Conservation (phyloP, 2,113 vertebrate genomes). For the Gobiocypris rarus region DNA sequence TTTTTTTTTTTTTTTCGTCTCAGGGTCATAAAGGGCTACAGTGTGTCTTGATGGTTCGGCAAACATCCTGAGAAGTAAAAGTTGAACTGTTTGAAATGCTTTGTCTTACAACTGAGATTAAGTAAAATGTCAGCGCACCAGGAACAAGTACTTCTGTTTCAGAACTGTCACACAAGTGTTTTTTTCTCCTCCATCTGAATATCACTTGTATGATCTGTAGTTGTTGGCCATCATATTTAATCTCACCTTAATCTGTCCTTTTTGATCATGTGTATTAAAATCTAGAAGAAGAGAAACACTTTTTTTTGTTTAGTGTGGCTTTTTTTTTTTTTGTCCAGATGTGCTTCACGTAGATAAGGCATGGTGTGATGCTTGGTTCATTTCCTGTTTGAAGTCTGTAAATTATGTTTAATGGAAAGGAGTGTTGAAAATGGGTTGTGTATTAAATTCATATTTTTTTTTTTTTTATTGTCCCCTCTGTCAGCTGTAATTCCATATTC, state of each 20-base stretch:
- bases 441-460: neutral
- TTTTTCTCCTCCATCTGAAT: neutral
- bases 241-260: neutral
- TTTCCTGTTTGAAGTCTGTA: slow-evolving; percentile 21
- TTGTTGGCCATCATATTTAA: neutral
- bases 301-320: neutral
- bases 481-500: slow-evolving; percentile 51
- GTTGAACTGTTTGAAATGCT: neutral
- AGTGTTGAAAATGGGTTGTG: slow-evolving; percentile 10
- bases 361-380: slow-evolving; percentile 12
- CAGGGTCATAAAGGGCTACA: slow-evolving; percentile 61
- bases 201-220: neutral
- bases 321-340: slow-evolving; percentile 25
- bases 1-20: slow-evolving; percentile 20
- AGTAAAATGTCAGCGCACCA: neutral
- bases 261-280: neutral
- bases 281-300: neutral
- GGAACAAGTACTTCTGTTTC: neutral
- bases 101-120: neutral
- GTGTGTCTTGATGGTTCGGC: slow-evolving; percentile 3
- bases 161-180: no score
- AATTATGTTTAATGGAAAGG: neutral
- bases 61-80: neutral
- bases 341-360: slow-evolving; percentile 11
- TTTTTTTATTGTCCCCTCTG: neutral